Evolutionary conservation across 2,797 vertebrate genomes (phyloP).

Genomic region (Basileuterus tristriatus): DNA sequence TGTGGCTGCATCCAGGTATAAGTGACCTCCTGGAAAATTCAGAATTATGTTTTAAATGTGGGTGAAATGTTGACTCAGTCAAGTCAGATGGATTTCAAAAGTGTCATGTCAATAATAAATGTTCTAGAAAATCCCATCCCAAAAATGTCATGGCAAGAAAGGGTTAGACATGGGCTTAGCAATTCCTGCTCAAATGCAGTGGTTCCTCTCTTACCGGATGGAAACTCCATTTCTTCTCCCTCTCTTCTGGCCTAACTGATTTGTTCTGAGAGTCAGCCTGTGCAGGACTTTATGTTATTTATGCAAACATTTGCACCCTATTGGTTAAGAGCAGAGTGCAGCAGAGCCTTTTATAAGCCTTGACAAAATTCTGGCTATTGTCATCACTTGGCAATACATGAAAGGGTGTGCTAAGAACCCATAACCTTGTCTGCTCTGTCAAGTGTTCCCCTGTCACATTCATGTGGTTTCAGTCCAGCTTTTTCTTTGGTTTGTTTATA

Average conservation of each 20-base stretch:
- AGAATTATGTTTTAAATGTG: not conserved
- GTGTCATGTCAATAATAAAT: not conserved
- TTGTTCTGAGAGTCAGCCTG: not conserved
- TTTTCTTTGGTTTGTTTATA: constrained; percentile 49
- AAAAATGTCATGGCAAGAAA: not conserved
- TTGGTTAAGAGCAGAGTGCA: constrained; percentile 31
- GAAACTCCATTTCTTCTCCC: not conserved
- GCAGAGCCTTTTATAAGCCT: constrained; percentile 7
- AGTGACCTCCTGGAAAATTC: not conserved
- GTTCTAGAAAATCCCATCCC: not conserved
- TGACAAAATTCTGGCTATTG: constrained; percentile 11
- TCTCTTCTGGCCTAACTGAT: not conserved
- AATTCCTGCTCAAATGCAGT: not conserved
- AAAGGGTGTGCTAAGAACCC: constrained; percentile 23
- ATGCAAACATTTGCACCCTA: not conserved
- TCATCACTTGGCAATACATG: constrained; percentile 35
- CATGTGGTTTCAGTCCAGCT: not conserved
- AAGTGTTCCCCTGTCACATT: not conserved
- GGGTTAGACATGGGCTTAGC: not conserved
- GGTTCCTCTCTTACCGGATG: not conserved
- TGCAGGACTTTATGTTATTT: not conserved
- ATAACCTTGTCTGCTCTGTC: constrained; percentile 20
- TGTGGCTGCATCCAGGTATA: not conserved
- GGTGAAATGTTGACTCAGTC: not conserved
- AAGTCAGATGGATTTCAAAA: not conserved